These are phyloP conservation scores for Drosophila santomea DNA, from an alignment of 1,140 invertebrate species.

Conservation along the genomic window DNA sequence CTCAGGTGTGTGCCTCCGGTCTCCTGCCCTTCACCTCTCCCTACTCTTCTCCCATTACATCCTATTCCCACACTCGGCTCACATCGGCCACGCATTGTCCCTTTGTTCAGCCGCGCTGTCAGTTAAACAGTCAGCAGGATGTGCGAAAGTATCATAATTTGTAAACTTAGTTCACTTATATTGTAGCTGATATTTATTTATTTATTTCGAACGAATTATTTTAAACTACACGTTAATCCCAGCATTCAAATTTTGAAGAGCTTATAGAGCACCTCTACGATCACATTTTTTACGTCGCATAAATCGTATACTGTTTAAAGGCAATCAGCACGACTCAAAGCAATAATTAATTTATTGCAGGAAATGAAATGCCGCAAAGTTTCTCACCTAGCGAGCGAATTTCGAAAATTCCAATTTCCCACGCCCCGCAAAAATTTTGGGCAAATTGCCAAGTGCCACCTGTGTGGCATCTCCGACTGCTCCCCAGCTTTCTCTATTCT, in stretches of 20 bases:
- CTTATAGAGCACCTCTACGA: not conserved
- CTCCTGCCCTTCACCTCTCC: constrained; percentile 20
- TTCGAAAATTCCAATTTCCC: constrained; percentile 75
- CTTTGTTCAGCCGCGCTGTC: constrained; percentile 66
- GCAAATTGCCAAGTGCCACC: constrained; percentile 64
- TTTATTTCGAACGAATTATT: not conserved
- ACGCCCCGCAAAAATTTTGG: constrained; percentile 55
- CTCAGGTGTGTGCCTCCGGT: constrained; percentile 47
- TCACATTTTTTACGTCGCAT: not conserved
- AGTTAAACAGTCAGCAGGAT: constrained; percentile 74
- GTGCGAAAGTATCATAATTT: constrained; percentile 69
- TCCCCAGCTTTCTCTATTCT: constrained; percentile 40
- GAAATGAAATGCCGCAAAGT: constrained; percentile 81
- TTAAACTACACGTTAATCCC: not conserved
- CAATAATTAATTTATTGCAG: constrained; percentile 78
- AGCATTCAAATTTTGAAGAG: not conserved
- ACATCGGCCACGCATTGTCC: constrained; percentile 34
- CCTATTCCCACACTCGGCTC: not conserved
- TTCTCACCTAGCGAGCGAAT: constrained; percentile 69
- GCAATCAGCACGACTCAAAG: constrained; percentile 59
- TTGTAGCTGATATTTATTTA: constrained; percentile 2
- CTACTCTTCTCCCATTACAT: not conserved
- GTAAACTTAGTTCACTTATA: constrained; percentile 29
- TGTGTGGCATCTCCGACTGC: not conserved
- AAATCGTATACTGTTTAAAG: constrained; percentile 1